Conservation (phyloP, 2,797 vertebrate species). For the Bufotes viridis region DNA sequence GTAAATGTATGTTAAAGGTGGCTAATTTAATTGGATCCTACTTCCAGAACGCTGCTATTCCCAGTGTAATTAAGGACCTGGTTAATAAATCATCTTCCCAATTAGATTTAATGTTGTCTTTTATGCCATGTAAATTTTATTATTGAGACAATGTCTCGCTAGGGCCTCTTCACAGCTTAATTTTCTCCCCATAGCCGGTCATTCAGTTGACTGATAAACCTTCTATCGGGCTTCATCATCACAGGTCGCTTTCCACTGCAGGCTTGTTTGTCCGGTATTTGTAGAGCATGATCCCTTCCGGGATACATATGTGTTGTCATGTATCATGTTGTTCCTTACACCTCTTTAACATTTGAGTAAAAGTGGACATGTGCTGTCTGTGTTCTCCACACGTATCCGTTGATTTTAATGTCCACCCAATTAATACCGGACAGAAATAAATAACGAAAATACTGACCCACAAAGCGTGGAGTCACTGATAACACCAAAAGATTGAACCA, state of each 20-base stretch:
- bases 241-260: neutral
- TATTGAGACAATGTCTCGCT: constrained; percentile 38
- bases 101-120: constrained; percentile 45
- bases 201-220: neutral
- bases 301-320: neutral
- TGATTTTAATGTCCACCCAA: no score
- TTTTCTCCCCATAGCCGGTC: constrained; percentile 6
- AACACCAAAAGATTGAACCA: no score
- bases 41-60: constrained; percentile 11
- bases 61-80: constrained; percentile 19
- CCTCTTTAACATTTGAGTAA: no score
- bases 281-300: neutral
- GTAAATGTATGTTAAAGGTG: constrained; percentile 18
- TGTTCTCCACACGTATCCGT: no score
- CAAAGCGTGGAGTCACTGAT: no score
- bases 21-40: constrained; percentile 27
- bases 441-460: no score
- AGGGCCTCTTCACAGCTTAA: constrained; percentile 18
- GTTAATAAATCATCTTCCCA: constrained; percentile 49
- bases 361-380: no score
- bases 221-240: neutral
- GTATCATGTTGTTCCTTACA: neutral
- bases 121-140: constrained; percentile 38
- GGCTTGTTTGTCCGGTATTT: neutral
- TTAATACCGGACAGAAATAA: no score